Evolutionary conservation across 1,140 invertebrate species (phyloP), one percentile per base, ranked within the genome.

Genomic region (Ceratina calcarata): DNA sequence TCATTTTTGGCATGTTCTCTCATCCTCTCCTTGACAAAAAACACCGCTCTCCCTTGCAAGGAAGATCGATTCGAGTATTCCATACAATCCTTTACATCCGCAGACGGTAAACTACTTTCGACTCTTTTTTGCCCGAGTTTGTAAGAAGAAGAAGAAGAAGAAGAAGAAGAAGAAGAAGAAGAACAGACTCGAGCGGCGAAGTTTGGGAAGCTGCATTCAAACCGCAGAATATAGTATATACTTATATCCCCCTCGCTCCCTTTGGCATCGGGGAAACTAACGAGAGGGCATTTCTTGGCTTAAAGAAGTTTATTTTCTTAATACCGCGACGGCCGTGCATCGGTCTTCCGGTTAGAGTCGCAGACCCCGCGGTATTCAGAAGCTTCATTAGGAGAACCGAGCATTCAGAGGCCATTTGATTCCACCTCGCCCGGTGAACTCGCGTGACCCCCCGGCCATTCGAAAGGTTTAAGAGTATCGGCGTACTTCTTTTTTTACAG

Each of bases 291-390:
- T 84, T 84, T 78, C 51, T 73, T 69, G 62, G 61, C 51, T 76
- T 51, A 79, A 85, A 71, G 72, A 85, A 84, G 83, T 85, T 85
- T 85, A 84, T 85, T 85, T 84, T 85, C 83, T 85, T 84, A 85
- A 85, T 81, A 62, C 72, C 58, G 22, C 12, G 20, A 24, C 37
- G 37, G 10, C 27, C 62, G 72, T 57, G 64, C 83, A 80, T 84
- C 72, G 67, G 78, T 68, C 78, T 84, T 80, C 78, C 72, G 51
- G 67, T 32, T 45, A 58, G 55, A 65, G 27, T 68, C 57, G 66
- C 68, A 20, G 69, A 32, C 27, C 60, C 27, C 27, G 37, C 16
- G 16, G 7, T 53, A 84, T 85, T 78, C 74, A 82, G 37, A 61
- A 49, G n/a, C 70, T 82, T 84, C 67, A 76, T 84, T 84, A 84